Evolutionary conservation across 2,113 vertebrate species (phyloP).

Genomic region (Colaptes auratus): DNA sequence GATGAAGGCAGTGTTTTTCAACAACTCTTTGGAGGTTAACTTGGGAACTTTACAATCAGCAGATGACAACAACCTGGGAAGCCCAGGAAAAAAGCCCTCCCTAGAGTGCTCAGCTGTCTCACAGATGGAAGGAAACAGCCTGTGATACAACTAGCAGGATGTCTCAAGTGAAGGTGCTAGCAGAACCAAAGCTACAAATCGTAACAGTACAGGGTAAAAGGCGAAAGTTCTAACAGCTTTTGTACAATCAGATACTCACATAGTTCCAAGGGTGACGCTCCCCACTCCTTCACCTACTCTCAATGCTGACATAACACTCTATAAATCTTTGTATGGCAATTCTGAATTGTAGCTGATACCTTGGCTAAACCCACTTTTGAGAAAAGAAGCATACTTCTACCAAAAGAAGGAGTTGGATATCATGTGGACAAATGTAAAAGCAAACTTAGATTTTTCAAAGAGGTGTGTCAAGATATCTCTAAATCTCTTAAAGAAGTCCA

Average conservation of each 20-base stretch:
- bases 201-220: not conserved
- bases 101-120: not conserved
- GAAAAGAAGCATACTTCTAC: not conserved
- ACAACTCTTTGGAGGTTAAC: not conserved
- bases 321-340: not conserved
- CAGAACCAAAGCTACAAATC: not conserved
- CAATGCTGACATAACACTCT: not conserved
- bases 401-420: not conserved
- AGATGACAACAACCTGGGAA: not conserved
- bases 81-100: not conserved
- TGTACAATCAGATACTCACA: not conserved
- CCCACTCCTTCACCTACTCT: not conserved
- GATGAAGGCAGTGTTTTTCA: not conserved
- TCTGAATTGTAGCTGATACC: not conserved
- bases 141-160: not conserved
- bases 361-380: not conserved
- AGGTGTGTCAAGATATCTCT: not conserved
- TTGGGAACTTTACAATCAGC: not conserved
- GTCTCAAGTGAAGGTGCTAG: not conserved
- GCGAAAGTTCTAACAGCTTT: not conserved
- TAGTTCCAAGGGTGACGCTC: not conserved
- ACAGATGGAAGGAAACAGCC: not conserved
- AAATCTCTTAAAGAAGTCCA: not conserved
- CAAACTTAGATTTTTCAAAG: not conserved
- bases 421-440: not conserved